A percentile compares a stretch with the other conserved stretches of the same genome.
Conservation (phyloP, 2,113 vertebrate species). For the Himantopus leucocephalus region DNA sequence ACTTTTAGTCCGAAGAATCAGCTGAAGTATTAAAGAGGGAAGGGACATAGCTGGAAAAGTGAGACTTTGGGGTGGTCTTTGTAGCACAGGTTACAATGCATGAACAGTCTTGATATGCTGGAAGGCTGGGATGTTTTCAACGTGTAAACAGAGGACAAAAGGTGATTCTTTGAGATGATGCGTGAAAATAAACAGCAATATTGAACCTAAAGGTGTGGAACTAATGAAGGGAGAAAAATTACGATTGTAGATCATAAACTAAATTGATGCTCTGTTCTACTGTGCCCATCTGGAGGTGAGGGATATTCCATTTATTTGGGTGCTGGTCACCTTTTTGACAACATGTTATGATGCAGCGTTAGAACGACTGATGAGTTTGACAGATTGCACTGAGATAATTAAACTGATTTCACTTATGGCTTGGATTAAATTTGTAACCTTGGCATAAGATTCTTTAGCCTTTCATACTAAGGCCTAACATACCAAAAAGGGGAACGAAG, state of each 20-base stretch:
- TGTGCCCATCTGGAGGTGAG: neutral
- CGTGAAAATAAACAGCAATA: neutral
- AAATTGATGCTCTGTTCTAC: neutral
- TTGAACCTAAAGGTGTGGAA: neutral
- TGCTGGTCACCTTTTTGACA: neutral
- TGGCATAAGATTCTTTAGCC: neutral
- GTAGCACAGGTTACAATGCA: neutral
- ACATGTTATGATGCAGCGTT: fast-evolving
- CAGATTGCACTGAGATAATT: neutral
- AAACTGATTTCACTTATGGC: neutral
- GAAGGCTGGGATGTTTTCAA: neutral
- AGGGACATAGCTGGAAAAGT: neutral
- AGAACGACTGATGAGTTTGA: fast-evolving
- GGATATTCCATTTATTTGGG: neutral
- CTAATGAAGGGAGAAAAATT: neutral
- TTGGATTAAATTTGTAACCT: neutral
- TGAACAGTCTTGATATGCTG: neutral
- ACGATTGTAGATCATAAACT: neutral
- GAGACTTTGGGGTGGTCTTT: neutral
- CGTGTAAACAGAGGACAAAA: neutral
- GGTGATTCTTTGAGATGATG: neutral
- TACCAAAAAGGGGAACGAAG: neutral
- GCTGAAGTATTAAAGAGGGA: neutral
- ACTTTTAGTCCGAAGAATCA: neutral
- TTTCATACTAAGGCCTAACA: neutral